Evolutionary conservation across 2,888 invertebrate species (phyloP), one percentile per base, ranked within the genome.

Genomic region (Sclerodermus sp.): DNA sequence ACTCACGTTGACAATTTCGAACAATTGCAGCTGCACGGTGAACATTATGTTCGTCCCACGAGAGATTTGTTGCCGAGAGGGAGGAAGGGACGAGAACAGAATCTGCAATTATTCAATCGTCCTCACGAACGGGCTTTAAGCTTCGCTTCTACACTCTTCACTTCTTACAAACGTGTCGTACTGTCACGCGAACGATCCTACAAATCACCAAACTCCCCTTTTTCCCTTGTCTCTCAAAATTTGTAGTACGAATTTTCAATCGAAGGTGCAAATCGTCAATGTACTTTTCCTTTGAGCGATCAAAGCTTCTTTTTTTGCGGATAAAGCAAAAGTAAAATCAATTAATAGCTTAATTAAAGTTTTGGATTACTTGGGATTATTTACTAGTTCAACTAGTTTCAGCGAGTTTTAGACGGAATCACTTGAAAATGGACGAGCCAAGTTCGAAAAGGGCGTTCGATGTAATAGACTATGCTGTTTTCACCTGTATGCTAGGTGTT

Each of bases 401-500:
- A n/a, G n/a, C n/a, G n/a, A n/a, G n/a, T n/a, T n/a, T n/a, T n/a
- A n/a, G n/a, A n/a, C n/a, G n/a, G n/a, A n/a, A 23, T 23, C 8
- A 23, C 8, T 23, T 8, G 23, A 23, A 8, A 23, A 23, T 23
- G 23, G 23, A 23, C 23, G 23, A 23, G 23, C 3, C 23, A 23
- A 8, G 23, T 3, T 23, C 23, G 23, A 23, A 23, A 8, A 23
- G 23, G 8, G 23, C 23, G 8, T 87, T 87, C 71, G 85, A 85
- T 62, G 77, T 82, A 73, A 75, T 87, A 60, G 88, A 88, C 75
- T 87, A 85, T 65, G 67, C 83, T 32, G 87, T 88, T 40, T 88
- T 88, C 64, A 84, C 83, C 3, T 77, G 78, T 6, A 86, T 88
- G 87, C 77, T 88, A 53, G 77, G 84, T 17, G 62, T 86, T 2